Percentiles rank a stretch among this genome's conserved stretches.
Evolutionary conservation across 2,888 invertebrate genomes (phyloP).

Genomic region (Mythimna lalbum): DNA sequence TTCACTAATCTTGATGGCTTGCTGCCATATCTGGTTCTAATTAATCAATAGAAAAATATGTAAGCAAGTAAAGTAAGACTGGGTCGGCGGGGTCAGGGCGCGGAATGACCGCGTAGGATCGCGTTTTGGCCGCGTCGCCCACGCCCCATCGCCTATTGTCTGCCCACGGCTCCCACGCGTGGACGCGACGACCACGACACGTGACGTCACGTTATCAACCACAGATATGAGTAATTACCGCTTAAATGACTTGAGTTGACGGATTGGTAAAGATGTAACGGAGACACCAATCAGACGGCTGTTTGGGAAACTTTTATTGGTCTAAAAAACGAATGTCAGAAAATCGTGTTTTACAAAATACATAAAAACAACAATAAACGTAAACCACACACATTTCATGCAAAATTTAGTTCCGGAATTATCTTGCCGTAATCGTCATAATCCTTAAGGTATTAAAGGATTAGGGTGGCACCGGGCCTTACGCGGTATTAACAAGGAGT

Average conservation of each 20-base stretch:
- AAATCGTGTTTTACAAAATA: background rate
- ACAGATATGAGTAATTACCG: slow-evolving; percentile 73
- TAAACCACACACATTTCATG: slow-evolving; percentile 2
- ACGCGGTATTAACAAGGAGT: slow-evolving; percentile 67
- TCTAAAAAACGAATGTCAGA: background rate
- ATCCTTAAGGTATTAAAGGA: slow-evolving; percentile 75
- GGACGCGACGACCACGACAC: slow-evolving; percentile 75
- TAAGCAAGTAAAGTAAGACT: slow-evolving; percentile 65
- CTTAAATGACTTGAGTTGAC: slow-evolving; percentile 60
- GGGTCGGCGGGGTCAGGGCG: slow-evolving; percentile 67
- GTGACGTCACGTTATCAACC: slow-evolving; percentile 81
- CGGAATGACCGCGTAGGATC: slow-evolving; percentile 80
- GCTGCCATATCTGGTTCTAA: slow-evolving; percentile 71
- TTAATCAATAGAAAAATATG: slow-evolving; percentile 73
- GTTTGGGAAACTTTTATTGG: background rate
- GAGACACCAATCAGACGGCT: slow-evolving; percentile 26
- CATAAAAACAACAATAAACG: slow-evolving; percentile 3
- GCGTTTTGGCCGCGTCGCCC: slow-evolving; percentile 83
- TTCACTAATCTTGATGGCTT: slow-evolving; percentile 66
- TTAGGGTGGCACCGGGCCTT: slow-evolving; percentile 72
- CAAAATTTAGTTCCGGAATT: slow-evolving; percentile 33
- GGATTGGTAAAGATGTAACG: slow-evolving; percentile 53
- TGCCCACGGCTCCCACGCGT: slow-evolving; percentile 74
- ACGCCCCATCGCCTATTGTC: slow-evolving; percentile 81
- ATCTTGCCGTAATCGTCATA: slow-evolving; percentile 33